Percentiles rank a stretch among this genome's conserved stretches.
Evolutionary conservation across 2,888 invertebrate species (phyloP).

Genomic region (Ennomos fuscantarius): DNA sequence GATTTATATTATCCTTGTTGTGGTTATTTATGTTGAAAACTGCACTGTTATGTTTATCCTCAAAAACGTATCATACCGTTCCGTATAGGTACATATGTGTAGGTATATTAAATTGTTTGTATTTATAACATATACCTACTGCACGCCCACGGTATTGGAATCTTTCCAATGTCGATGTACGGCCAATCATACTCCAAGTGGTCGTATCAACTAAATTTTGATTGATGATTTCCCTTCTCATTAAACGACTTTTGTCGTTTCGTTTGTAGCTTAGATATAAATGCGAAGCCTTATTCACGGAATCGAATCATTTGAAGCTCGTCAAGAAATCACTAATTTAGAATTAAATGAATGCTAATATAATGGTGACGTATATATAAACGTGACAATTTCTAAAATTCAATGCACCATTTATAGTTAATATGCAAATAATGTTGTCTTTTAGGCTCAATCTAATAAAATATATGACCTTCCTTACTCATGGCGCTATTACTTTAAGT

Average conservation of each 20-base stretch:
- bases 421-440: constrained; percentile 36
- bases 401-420: constrained; percentile 6
- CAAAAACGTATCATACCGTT: constrained; percentile 22
- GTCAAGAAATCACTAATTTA: constrained; percentile 2
- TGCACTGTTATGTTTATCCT: constrained; percentile 16
- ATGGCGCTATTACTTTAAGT: constrained; percentile 39
- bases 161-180: constrained; percentile 70
- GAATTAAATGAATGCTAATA: neutral
- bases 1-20: constrained; percentile 15
- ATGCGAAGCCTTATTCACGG: constrained; percentile 47
- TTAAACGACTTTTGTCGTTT: constrained; percentile 61
- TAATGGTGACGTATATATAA: no score
- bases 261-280: constrained; percentile 53
- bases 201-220: constrained; percentile 74
- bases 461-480: constrained; percentile 47
- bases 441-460: constrained; percentile 68
- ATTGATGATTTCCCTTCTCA: constrained; percentile 71
- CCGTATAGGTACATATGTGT: constrained; percentile 2
- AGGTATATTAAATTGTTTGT: neutral
- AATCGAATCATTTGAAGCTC: constrained; percentile 29
- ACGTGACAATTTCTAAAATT: constrained; percentile 2
- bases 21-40: constrained; percentile 7
- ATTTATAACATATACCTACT: neutral
- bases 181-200: constrained; percentile 75
- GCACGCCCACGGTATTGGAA: constrained; percentile 70